Evolutionary conservation across 2,113 vertebrate genomes (phyloP).

Genomic region (Sus scrofa): DNA sequence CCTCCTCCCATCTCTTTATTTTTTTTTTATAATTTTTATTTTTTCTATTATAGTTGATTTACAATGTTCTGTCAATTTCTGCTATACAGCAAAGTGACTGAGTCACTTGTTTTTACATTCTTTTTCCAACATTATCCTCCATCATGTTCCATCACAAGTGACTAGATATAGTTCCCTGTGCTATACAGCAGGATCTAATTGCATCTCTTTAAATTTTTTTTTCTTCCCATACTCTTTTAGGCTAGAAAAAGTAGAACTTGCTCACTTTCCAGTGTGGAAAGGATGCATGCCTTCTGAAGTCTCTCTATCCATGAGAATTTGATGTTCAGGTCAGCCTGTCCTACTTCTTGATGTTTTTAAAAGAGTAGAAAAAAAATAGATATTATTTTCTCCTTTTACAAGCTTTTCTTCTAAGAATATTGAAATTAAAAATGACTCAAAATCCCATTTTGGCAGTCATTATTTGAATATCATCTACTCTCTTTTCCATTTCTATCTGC

Average conservation of each 20-base stretch:
- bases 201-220: not conserved
- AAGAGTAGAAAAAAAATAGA: slow-evolving; percentile 3
- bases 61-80: too few species aligned
- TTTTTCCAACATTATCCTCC: too few species aligned
- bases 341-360: slow-evolving; percentile 1
- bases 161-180: too few species aligned
- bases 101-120: too few species aligned
- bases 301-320: not conserved
- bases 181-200: too few species aligned
- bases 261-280: not conserved
- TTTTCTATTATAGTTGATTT: too few species aligned
- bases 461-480: not conserved
- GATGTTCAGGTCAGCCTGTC: not conserved
- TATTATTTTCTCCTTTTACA: slow-evolving; percentile 2
- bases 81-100: too few species aligned
- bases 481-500: not conserved
- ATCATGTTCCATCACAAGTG: too few species aligned
- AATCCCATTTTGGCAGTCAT: not conserved
- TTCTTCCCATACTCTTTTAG: not conserved
- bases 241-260: not conserved
- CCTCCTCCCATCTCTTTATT: not conserved
- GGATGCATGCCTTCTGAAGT: not conserved
- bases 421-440: not conserved
- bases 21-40: too few species aligned
- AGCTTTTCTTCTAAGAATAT: not conserved